A percentile compares a stretch with the other conserved stretches of the same genome.
Evolutionary conservation across 2,113 vertebrate species (phyloP).

Genomic region (Calyptommatus sinebrachiatus): DNA sequence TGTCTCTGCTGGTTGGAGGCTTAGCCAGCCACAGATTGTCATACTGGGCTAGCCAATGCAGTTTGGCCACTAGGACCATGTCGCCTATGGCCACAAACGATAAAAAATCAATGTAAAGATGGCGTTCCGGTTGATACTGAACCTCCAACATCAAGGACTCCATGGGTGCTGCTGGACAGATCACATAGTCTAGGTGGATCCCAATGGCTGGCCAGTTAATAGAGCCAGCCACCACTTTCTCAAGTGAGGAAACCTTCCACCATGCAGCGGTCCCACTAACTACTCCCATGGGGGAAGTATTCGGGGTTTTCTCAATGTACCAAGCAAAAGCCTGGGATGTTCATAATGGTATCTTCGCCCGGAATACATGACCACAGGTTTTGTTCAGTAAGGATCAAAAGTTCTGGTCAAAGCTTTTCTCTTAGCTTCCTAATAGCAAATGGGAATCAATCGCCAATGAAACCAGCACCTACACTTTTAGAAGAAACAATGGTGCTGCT

Average conservation of each 20-base stretch:
- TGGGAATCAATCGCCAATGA: background rate
- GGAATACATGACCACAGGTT: conserved; percentile 94
- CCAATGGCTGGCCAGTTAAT: conserved; percentile 99
- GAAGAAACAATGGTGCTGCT: background rate
- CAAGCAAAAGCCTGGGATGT: conserved; percentile 92
- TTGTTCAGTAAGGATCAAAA: conserved; percentile 66
- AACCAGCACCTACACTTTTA: background rate
- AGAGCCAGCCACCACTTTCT: conserved; percentile 90
- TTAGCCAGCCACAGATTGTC: conserved; percentile 95
- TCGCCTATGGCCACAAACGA: conserved; percentile 89
- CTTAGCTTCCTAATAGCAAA: background rate
- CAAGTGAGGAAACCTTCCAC: conserved; percentile 97
- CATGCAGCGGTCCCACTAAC: conserved; percentile 98
- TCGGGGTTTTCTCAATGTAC: conserved; percentile 94
- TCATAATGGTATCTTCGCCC: conserved; percentile 97
- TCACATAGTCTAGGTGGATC: conserved; percentile 89
- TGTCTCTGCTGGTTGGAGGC: conserved; percentile 88
- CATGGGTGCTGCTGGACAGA: conserved; percentile 88
- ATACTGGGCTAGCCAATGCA: conserved; percentile 85
- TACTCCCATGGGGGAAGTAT: conserved; percentile 93
- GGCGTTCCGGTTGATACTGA: conserved; percentile 86
- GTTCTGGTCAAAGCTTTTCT: background rate
- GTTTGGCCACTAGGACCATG: conserved; percentile 86
- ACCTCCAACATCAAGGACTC: conserved; percentile 91
- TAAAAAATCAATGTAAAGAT: conserved; percentile 90